A percentile compares a stretch with the other conserved stretches of the same genome.
Conservation (phyloP, 2,113 vertebrate species). For the Lagenorhynchus albirostris region DNA sequence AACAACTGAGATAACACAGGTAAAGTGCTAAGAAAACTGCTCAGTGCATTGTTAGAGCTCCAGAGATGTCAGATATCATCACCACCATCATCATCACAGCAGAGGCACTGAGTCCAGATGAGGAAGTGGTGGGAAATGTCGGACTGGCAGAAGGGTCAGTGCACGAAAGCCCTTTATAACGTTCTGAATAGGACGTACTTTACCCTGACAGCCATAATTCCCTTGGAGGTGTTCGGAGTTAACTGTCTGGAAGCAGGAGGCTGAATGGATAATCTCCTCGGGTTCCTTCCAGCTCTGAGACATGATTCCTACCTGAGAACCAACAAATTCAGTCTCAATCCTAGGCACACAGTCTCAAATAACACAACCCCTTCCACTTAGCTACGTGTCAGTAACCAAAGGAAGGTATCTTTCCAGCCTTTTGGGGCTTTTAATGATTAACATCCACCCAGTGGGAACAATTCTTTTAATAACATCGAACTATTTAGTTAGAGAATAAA, state of each 20-base stretch:
- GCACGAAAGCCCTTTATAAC: background rate
- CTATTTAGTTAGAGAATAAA: background rate
- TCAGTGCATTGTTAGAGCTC: background rate
- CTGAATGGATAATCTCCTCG: background rate
- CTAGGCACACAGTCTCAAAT: background rate
- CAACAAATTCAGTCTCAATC: background rate
- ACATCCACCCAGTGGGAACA: background rate
- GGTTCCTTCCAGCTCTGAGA: background rate
- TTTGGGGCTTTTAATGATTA: background rate
- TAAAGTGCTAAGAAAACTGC: background rate
- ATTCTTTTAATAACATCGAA: conserved; percentile 11
- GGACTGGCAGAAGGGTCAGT: background rate
- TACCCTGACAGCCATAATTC: background rate
- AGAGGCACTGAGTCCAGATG: background rate
- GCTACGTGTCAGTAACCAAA: background rate
- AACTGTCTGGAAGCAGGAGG: background rate
- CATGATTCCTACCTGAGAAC: background rate
- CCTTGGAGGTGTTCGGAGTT: background rate
- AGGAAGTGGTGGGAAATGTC: background rate
- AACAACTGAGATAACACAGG: background rate
- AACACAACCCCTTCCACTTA: background rate
- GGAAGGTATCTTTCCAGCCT: background rate
- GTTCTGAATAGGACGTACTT: background rate
- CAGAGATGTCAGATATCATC: background rate
- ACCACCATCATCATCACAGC: background rate